Base-by-base conservation (phyloP, 1,140 invertebrate genomes). In the Hylaeus anthracinus region DNA sequence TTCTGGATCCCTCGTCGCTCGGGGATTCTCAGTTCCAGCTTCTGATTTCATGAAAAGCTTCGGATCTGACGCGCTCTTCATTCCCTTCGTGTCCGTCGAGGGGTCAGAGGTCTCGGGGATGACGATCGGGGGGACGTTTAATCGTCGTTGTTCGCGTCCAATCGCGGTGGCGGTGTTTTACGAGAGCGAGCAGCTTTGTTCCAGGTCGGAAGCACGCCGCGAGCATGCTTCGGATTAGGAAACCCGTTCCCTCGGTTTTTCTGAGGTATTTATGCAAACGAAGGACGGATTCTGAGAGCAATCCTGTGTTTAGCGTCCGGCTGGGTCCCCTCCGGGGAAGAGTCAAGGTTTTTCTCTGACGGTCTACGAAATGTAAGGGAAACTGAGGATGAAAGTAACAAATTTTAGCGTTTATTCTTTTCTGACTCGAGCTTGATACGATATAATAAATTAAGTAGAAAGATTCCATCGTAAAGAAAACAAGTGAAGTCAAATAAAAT, bases 161-260 rank as follows among this genome's bases (percentile, higher is more conserved):
- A 67, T 67, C 65, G 65, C 76, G 15, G 43, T 37, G n/a, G 15
- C n/a, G 37, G 39, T 56, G 77, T 73, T 79, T 58, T 48, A 72
- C 61, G 14, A 48, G 53, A 12, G 61, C 5, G 77, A 79, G 77
- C 72, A 79, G 77, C 77, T 79, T 72, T 63, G 72, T 79, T 58
- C 69, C 9, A 15, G 41, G 61, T 45, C 63, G 64, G 58, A 26
- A 72, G 39, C 76, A 39, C 0, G 70, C 51, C 60, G 8, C 26
- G 71, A 55, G 55, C 79, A 63, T 53, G 79, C 58, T 55, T 80
- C 72, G 53, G 72, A 74, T 74, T 74, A 74, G 72, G 79, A 80
- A 74, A 80, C 72, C 72, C 79, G 72, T 74, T 69, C 72, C 56
- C 72, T 53, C 79, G 77, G 77, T 73, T 79, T 80, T 80, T 80